Conservation (phyloP, 2,888 invertebrate species). For the Bombyx huttoni region DNA sequence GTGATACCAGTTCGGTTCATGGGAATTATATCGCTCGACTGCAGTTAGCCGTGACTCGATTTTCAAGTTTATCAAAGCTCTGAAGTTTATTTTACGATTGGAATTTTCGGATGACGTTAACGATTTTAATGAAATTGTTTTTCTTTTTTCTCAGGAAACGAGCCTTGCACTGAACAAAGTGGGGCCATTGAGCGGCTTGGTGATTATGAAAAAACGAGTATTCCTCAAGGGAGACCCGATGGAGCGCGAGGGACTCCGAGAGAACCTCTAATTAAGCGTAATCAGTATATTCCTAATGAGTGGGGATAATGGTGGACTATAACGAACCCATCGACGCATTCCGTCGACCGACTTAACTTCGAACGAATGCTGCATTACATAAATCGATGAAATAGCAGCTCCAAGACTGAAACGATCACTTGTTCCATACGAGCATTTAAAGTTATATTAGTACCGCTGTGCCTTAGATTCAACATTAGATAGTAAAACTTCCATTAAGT, state of each 20-base stretch:
- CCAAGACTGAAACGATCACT: constrained; percentile 61
- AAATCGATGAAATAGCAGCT: constrained; percentile 49
- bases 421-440: constrained; percentile 61
- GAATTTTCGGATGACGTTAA: constrained; percentile 10
- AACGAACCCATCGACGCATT: constrained; percentile 67
- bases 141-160: constrained; percentile 54
- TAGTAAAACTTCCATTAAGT: constrained; percentile 41
- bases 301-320: constrained; percentile 67
- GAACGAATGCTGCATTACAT: constrained; percentile 56
- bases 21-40: constrained; percentile 18
- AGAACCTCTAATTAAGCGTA: constrained; percentile 69
- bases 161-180: constrained; percentile 63
- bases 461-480: constrained; percentile 56
- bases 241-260: constrained; percentile 55
- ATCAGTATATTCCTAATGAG: constrained; percentile 73
- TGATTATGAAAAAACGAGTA: constrained; percentile 68
- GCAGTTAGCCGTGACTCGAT: constrained; percentile 4
- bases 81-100: constrained; percentile 8
- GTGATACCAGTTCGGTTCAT: constrained; percentile 38
- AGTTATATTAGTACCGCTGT: constrained; percentile 56
- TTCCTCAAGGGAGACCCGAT: constrained; percentile 49
- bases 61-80: constrained; percentile 12
- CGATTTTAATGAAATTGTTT: constrained; percentile 21
- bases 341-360: constrained; percentile 45
- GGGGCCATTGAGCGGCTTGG: constrained; percentile 60